Evolutionary conservation across 2,888 invertebrate genomes (phyloP), one percentile per base, ranked within the genome.

Genomic region (Amaurobius ferox): DNA sequence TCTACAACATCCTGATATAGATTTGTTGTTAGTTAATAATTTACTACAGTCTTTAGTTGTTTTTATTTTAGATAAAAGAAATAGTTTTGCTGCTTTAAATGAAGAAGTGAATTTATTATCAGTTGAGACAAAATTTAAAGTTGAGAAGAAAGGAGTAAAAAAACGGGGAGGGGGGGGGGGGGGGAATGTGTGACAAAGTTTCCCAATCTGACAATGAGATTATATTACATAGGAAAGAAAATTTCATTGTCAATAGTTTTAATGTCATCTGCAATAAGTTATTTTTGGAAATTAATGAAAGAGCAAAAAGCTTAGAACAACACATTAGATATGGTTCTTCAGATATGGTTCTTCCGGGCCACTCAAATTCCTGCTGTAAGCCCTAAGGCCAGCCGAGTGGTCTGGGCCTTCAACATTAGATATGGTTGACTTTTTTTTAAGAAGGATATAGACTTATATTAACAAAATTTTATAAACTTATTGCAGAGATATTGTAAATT

Each of bases 1-100:
- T 0, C 13, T 73, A 30, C 73, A 73, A 73, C 16, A 19, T n/a
- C n/a, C n/a, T n/a, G n/a, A n/a, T 40, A 40, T 40, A 13, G 40
- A 40, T 40, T 40, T 40, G 40, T 40, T 40, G 40, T 40, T 40
- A 40, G 40, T 13, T 40, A 40, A 40, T 40, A 40, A 40, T 40
- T 40, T 40, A 40, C 13, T 40, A 40, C 40, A 11, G 40, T 40
- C 40, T 40, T 40, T 40, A 40, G 40, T 40, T 40, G 40, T 7
- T 40, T 40, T 40, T 40, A 40, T 40, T 40, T 40, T 40, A 40
- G 13, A 40, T 40, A 40, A 40, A 13, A 40, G n/a, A n/a, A 40
- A 40, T 40, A 40, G 13, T 40, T 40, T 40, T 40, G 40, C 40
- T 11, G 40, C 40, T 40, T 40, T 40, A 40, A 40, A 40, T 40